These are phyloP conservation scores for Acromyrmex charruanus DNA, from an alignment of 1,140 invertebrate genomes.

Conservation along the genomic window DNA sequence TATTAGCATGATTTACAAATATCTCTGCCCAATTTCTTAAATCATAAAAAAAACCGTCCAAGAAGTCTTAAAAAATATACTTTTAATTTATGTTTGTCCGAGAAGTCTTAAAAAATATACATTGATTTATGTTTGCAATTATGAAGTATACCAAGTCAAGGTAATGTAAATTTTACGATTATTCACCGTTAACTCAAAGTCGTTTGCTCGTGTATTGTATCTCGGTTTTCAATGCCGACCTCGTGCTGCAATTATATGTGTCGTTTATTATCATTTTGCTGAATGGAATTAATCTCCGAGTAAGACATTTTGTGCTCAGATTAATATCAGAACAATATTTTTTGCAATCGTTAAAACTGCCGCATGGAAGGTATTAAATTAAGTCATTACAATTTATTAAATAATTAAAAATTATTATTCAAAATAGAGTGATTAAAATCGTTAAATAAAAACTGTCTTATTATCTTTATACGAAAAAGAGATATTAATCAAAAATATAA, in stretches of 20 bases:
- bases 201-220: constrained; percentile 1
- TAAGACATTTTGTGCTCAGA: not conserved
- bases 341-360: not conserved
- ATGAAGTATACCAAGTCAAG: not conserved
- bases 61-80: too few species aligned
- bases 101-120: not conserved
- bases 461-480: not conserved
- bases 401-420: not conserved
- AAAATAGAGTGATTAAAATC: not conserved
- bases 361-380: not conserved
- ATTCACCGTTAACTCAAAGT: not conserved
- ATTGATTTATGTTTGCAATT: constrained; percentile 2
- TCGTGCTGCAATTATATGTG: not conserved
- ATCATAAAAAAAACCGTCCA: not conserved
- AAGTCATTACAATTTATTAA: not conserved
- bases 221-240: constrained; percentile 32
- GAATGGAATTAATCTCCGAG: not conserved
- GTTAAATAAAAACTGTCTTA: not conserved
- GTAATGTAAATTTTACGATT: constrained; percentile 2
- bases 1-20: not conserved
- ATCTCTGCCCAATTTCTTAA: not conserved
- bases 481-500: not conserved
- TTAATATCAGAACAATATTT: not conserved
- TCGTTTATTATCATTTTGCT: constrained; percentile 17
- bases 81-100: not conserved